These are phyloP conservation scores for Desoria tigrina DNA, from an alignment of 2,888 invertebrate species.

Conservation along the genomic window DNA sequence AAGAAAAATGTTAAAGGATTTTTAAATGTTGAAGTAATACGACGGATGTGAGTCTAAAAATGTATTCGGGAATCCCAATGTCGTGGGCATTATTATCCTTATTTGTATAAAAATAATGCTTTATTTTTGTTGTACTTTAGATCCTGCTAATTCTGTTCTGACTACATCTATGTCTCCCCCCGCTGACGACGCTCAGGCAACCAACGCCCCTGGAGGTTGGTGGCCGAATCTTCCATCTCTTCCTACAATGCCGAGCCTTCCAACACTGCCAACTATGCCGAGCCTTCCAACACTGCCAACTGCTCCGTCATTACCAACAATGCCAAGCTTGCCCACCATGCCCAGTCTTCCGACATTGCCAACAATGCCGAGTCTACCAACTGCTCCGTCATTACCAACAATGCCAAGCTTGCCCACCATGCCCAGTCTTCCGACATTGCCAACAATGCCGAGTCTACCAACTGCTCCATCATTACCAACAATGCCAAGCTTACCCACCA, in stretches of 20 bases:
- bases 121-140: slow-evolving; percentile 1
- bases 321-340: background rate
- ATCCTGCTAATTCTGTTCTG: slow-evolving; percentile 30
- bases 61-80: too few relatives aligned
- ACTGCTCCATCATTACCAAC: slow-evolving; percentile 4
- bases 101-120: too few relatives aligned
- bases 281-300: slow-evolving; percentile 1
- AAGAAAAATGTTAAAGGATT: too few relatives aligned
- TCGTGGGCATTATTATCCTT: too few relatives aligned
- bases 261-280: slow-evolving; percentile 12
- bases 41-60: too few relatives aligned
- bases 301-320: slow-evolving; percentile 10
- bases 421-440: slow-evolving; percentile 6
- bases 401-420: background rate
- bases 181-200: background rate
- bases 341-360: background rate
- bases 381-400: slow-evolving; percentile 11
- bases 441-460: slow-evolving; percentile 10
- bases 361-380: slow-evolving; percentile 20
- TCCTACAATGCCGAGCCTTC: background rate
- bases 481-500: slow-evolving; percentile 3
- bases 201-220: background rate
- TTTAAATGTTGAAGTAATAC: too few relatives aligned
- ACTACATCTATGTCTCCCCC: slow-evolving; percentile 22
- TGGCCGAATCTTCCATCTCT: background rate